A percentile compares a stretch with the other conserved stretches of the same genome.
Conservation (phyloP, 53 echinoderm and acorn worm species). For the Crossaster papposus region DNA sequence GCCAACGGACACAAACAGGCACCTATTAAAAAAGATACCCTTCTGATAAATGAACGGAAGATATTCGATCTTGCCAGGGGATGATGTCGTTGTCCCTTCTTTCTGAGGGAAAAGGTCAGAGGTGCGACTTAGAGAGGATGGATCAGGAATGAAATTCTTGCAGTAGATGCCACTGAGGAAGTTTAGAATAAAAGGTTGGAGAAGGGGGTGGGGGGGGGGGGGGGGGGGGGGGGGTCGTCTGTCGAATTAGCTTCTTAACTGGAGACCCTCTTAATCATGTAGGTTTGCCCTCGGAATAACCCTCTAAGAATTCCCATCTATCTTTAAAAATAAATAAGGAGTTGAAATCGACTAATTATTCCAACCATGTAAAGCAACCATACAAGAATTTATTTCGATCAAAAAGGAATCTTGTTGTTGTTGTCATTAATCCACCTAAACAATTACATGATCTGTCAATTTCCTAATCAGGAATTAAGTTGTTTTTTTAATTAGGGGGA, state of each 20-base stretch:
- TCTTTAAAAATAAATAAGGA: neutral
- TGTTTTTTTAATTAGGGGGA: no score
- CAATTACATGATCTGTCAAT: neutral
- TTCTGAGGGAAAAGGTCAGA: conserved; percentile 12
- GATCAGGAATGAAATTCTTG: neutral
- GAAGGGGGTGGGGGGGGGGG: neutral
- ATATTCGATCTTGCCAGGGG: neutral
- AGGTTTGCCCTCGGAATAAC: neutral
- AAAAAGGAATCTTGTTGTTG: neutral
- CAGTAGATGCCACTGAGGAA: neutral
- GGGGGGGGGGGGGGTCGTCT: neutral
- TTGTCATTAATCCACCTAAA: neutral
- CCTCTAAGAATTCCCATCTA: neutral
- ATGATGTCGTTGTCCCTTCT: neutral
- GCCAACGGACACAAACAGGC: neutral
- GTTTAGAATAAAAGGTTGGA: neutral
- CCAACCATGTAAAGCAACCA: no score
- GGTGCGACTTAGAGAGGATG: neutral
- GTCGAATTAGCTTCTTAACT: neutral
- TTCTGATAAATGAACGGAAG: neutral
- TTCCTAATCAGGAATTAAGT: neutral
- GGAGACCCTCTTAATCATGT: neutral
- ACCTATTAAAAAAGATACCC: neutral
- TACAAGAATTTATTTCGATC: neutral
- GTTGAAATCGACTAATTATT: neutral